Evolutionary conservation across 64 coral and sea anemone species (phyloP), one percentile per base, ranked within the genome.

Genomic region (Catalaphyllia jardinei): DNA sequence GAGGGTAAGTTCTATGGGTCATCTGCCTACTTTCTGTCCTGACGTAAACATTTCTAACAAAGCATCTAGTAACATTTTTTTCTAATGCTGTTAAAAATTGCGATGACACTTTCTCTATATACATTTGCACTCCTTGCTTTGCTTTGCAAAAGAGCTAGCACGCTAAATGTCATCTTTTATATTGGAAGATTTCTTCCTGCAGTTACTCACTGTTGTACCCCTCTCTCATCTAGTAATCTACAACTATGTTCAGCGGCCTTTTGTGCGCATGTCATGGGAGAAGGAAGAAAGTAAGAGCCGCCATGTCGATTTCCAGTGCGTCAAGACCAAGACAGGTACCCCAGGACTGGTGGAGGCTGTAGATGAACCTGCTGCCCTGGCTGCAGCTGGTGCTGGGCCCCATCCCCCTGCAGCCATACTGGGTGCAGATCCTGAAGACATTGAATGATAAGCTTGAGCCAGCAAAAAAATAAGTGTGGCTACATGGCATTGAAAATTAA

Each of bases 251-350:
- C 97, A 99, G 63, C 92, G 97, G 29, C 97, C 97, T 20, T 99
- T 99, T 76, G 94, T 99, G 4, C 91, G 94, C 61, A 99, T 99
- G 97, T 99, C 97, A 22, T 99, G 97, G 97, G 97, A 99, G 64
- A 99, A 99, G 39, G 97, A 99, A 25, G 97, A 95, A 38, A 99
- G 97, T 79, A 99, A 99, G 69, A 99, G 97, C 60, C 88, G 97
- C 22, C 97, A 99, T 88, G 97, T 99, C 79, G 97, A 99, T 72
- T 99, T 99, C 74, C 97, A 99, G 79, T 99, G 97, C 74, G 97
- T 99, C 33, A 99, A 99, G 73, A 94, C 94, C 20, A 99, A 99
- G 74, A 93, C 94, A 50, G 97, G 97, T 3, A 91, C 88, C 33
- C 92, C 89, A 69, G 96, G 93, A 17, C 87, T 94, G 72, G 89